Evolutionary conservation across 2,113 vertebrate species (phyloP).

Genomic region (Ardeotis arabs): DNA sequence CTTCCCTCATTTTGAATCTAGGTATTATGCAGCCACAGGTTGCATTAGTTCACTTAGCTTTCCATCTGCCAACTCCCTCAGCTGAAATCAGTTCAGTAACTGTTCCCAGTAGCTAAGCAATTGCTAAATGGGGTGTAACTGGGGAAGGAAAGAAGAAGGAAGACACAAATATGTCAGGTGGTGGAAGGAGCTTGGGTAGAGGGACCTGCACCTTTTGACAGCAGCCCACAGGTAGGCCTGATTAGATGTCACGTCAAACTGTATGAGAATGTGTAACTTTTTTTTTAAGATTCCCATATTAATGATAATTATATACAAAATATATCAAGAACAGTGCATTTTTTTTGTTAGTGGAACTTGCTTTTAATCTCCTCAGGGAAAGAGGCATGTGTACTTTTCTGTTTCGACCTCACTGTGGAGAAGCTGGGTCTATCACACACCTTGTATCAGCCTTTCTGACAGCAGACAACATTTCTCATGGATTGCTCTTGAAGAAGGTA

Average conservation of each 20-base stretch:
- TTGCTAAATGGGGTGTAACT: neutral
- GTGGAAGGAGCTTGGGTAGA: neutral
- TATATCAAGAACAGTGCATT: neutral
- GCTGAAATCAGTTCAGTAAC: neutral
- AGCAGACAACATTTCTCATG: constrained; percentile 97
- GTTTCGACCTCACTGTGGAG: constrained; percentile 96
- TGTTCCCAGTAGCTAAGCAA: neutral
- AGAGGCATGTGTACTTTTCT: constrained; percentile 93
- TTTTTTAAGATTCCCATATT: neutral
- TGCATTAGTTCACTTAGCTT: neutral
- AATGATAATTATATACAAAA: neutral
- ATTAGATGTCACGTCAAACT: neutral
- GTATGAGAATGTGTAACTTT: neutral
- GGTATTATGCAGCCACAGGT: neutral
- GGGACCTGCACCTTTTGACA: neutral
- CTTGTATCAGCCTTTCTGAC: constrained; percentile 95
- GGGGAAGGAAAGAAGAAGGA: neutral
- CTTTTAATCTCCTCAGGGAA: constrained; percentile 78
- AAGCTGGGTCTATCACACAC: constrained; percentile 97
- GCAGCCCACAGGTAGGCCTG: neutral
- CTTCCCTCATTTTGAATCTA: neutral
- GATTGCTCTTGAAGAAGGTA: constrained; percentile 97
- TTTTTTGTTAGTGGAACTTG: neutral
- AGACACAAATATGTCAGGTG: neutral
- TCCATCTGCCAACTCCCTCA: neutral